phyloP scores from a whole-genome alignment of 1,140 invertebrate genomes.

The Eupeodes corollae region DNA sequence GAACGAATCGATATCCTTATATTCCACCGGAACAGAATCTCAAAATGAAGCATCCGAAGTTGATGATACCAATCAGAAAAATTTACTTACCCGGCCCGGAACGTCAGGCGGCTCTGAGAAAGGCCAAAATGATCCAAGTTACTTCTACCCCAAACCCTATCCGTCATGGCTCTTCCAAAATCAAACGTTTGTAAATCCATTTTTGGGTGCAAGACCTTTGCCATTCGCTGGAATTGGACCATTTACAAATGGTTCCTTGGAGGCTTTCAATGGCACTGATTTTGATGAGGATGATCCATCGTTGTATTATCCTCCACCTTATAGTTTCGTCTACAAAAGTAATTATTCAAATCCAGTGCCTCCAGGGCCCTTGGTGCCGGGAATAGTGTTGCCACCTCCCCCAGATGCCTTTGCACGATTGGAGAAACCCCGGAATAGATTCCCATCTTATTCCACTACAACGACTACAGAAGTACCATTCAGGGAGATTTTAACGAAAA shows the following conservation, averaged over 20 bases:
- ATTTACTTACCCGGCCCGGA: conserved; percentile 35
- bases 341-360: conserved; percentile 67
- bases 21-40: conserved; percentile 14
- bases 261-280: conserved; percentile 41
- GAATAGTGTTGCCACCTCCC: conserved; percentile 75
- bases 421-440: conserved; percentile 11
- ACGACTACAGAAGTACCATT: conserved; percentile 1
- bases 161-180: conserved; percentile 30
- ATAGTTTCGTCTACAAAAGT: conserved; percentile 70
- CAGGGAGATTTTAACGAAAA: conserved; percentile 9
- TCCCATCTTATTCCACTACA: conserved; percentile 10
- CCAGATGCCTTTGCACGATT: conserved; percentile 64
- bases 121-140: conserved; percentile 12
- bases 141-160: conserved; percentile 29
- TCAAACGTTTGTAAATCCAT: conserved; percentile 20
- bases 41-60: conserved; percentile 10
- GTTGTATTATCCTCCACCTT: conserved; percentile 78
- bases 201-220: conserved; percentile 37
- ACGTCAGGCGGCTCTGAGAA: conserved; percentile 21
- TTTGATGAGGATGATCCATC: conserved; percentile 81
- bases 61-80: conserved; percentile 19
- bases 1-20: conserved; percentile 29
- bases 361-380: conserved; percentile 74
- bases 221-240: conserved; percentile 38
- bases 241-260: conserved; percentile 26